These are phyloP conservation scores for Drosophila dunni DNA, from an alignment of 1,140 invertebrate genomes.

Conservation along the genomic window DNA sequence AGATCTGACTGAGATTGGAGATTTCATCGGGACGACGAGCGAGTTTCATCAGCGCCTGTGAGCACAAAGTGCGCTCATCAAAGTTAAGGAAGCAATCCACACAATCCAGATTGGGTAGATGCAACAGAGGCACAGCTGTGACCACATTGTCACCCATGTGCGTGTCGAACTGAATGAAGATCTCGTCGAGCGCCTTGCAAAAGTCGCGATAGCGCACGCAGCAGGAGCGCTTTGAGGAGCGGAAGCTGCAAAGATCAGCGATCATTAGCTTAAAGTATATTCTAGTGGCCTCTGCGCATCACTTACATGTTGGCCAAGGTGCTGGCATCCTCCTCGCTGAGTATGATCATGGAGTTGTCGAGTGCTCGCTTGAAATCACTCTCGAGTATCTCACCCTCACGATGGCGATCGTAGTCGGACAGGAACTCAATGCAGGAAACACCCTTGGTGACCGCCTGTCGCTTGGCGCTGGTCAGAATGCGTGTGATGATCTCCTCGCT, in stretches of 20 bases:
- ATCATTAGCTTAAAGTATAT: not conserved
- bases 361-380: slow-evolving; percentile 88
- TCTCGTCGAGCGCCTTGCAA: slow-evolving; percentile 87
- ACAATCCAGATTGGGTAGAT: slow-evolving; percentile 87
- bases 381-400: slow-evolving; percentile 86
- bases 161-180: slow-evolving; percentile 88
- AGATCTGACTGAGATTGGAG: slow-evolving; percentile 85
- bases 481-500: slow-evolving; percentile 87
- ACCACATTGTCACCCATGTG: slow-evolving; percentile 85
- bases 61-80: slow-evolving; percentile 87
- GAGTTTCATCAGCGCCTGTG: slow-evolving; percentile 87
- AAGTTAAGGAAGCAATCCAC: slow-evolving; percentile 89
- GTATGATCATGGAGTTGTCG: slow-evolving; percentile 86
- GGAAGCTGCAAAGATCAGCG: slow-evolving; percentile 85
- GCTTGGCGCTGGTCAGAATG: slow-evolving; percentile 89
- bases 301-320: slow-evolving; percentile 64
- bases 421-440: slow-evolving; percentile 88
- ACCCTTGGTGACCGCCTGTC: slow-evolving; percentile 88
- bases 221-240: slow-evolving; percentile 85
- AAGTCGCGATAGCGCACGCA: slow-evolving; percentile 89
- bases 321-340: slow-evolving; percentile 82
- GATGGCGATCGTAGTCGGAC: slow-evolving; percentile 87
- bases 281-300: not conserved
- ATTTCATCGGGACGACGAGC: slow-evolving; percentile 87
- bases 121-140: slow-evolving; percentile 87